Base-by-base conservation (phyloP, 2,113 vertebrate species). In the Rousettus leschenaultii region DNA sequence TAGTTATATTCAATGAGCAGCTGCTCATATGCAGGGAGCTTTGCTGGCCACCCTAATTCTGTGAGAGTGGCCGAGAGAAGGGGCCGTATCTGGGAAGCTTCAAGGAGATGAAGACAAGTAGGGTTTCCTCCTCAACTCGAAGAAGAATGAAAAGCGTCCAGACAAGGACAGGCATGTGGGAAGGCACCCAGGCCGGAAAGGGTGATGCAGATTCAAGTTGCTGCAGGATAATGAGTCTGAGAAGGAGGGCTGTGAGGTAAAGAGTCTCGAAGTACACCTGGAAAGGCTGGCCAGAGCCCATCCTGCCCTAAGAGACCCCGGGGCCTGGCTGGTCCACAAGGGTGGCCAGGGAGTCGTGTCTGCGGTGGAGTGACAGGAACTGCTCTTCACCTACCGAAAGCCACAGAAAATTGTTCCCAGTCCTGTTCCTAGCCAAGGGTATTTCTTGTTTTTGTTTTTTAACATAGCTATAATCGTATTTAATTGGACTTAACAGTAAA, bases 401-500 rank as follows among this genome's bases (percentile, higher is more conserved):
- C 85, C 71, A 24, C 75, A 14, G 28, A 59, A 59, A 40, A 73
- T 30, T 45, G 63, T 87, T 51, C 26, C 74, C 84, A 78, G 74
- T 38, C 68, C 74, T 80, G 22, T 26, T 65, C 26, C 45, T 80
- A 15, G 22, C 40, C 71, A 6, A 7, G 55, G 45, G 10, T 74
- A 13, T 65, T 35, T 68, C 59, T 57, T 87, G 38, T 66, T 78
- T 87, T 96, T 75, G 59, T 66, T 88, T 91, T 92, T 84, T 57
- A 93, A 59, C 48, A n/a, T 35, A 38, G 71, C 51, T 91, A 2
- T 89, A 85, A 90, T 88, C 65, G 18, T 57, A 75, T 87, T 82
- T 95, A 89, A 93, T 89, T 95, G 91, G 68, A 71, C 82, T 95
- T 84, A 21, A 93, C 48, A 73, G 79, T 79, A 79, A 78, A 74